Evolutionary conservation across 2,888 invertebrate genomes (phyloP).

Genomic region (Drosophila koepferae): DNA sequence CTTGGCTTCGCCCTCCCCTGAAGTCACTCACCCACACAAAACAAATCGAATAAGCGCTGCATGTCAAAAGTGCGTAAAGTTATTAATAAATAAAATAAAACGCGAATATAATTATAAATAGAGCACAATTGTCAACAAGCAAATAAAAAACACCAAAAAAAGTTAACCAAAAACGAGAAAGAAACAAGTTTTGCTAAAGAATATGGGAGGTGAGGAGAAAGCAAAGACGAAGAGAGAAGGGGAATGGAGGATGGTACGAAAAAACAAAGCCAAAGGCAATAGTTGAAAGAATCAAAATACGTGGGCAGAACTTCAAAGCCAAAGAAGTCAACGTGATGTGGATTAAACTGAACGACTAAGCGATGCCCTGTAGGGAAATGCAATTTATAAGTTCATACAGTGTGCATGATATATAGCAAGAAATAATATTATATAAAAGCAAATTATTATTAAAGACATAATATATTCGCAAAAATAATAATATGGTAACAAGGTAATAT

Average conservation of each 20-base stretch:
- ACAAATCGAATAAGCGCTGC: conserved; percentile 28
- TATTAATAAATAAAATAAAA: conserved; percentile 19
- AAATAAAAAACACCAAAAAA: conserved; percentile 25
- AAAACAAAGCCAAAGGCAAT: conserved; percentile 19
- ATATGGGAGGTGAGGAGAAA: neutral
- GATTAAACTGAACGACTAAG: neutral
- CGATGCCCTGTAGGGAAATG: neutral
- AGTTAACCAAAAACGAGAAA: neutral
- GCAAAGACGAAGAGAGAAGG: neutral
- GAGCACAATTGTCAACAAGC: conserved; percentile 39
- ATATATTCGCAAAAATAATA: too few species aligned
- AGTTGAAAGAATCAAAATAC: conserved; percentile 18
- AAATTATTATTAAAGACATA: too few species aligned
- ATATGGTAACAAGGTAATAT: too few species aligned
- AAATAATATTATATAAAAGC: too few species aligned
- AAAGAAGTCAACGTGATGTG: neutral
- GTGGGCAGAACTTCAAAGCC: conserved; percentile 12
- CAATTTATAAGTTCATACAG: too few species aligned
- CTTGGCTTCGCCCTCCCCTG: neutral
- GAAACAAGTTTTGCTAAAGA: conserved; percentile 47
- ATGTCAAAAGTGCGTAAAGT: conserved; percentile 13
- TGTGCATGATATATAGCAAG: too few species aligned
- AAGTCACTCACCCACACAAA: conserved; percentile 5
- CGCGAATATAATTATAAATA: conserved; percentile 30
- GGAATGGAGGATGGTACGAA: neutral